Base-by-base conservation (phyloP, 1,140 invertebrate species). In the Leptinotarsa undecemlineata region DNA sequence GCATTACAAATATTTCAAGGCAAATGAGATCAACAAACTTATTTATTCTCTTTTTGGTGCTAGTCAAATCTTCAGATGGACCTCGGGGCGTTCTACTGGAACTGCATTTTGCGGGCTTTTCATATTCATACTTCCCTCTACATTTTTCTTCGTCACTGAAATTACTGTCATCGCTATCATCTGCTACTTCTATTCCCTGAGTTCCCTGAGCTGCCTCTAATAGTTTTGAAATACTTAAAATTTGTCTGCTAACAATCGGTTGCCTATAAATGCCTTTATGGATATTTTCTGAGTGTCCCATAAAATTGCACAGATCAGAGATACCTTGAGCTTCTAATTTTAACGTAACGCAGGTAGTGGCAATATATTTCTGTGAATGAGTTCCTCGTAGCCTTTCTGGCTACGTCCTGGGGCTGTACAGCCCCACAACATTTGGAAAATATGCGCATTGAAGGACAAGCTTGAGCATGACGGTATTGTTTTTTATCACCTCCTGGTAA, bases 261-360 rank as follows among this genome's bases (percentile, higher is more conserved):
- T 67, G 63, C 26, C 67, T 42, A 73, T 73, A 73, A 51, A 73
- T 73, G 21, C 26, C 63, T 42, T 73, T 73, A 26, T 73, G 72
- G 1, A 73, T 67, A 6, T 73, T 68, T 3, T 73, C 64, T 11
- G 20, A 15, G 62, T 73, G 72, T 11, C 72, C 72, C 72, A 73
- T 73, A 15, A 73, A 73, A 19, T 48, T 73, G 4, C 64, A 14
- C 64, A 73, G 47, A 17, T 68, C 63, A 4, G 17, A 15, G 17
- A 73, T 63, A 14, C 68, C 63, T 57, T 60, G 20, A 11, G 63
- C 60, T 68, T 73, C 63, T 20, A 73, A 62, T 63, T 69, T 74
- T 60, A 74, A 64, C 15, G 2, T 63, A 51, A 71, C 48, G 48
- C 57, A 70, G 13, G 33, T 70, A 23, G 73, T 74, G 14, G 73